phyloP scores from a whole-genome alignment of 1,140 invertebrate genomes.

The Arion vulgaris region DNA sequence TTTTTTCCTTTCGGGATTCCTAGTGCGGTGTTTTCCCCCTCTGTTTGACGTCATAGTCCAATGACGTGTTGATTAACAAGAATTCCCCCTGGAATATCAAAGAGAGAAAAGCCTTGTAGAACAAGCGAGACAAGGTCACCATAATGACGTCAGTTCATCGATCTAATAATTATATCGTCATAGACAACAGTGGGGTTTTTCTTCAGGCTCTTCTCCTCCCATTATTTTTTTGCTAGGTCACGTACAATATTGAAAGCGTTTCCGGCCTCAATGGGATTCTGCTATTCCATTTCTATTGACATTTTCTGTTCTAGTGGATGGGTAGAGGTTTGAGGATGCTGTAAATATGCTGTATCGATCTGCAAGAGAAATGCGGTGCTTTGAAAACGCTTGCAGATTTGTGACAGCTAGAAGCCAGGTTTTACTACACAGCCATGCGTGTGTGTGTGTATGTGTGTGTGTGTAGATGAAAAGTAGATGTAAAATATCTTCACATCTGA shows the following conservation, averaged over 20 bases:
- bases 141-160: slow-evolving; percentile 4
- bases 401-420: not conserved
- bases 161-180: slow-evolving; percentile 7
- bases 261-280: not conserved
- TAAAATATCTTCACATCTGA: no score
- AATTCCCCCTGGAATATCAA: not conserved
- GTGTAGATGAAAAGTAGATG: no score
- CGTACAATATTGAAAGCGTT: not conserved
- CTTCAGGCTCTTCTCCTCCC: not conserved
- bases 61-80: not conserved
- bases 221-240: not conserved
- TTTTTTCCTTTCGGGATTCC: not conserved
- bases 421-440: no score
- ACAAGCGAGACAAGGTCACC: not conserved
- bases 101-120: slow-evolving; percentile 8
- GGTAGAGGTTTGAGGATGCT: not conserved
- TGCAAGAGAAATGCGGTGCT: not conserved
- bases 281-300: not conserved
- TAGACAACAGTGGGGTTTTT: not conserved
- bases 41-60: not conserved
- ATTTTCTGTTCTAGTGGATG: not conserved
- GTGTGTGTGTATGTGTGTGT: no score
- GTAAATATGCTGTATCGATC: not conserved
- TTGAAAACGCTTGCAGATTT: not conserved
- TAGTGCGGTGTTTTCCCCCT: not conserved